These are phyloP conservation scores for Pygoscelis adeliae DNA, from an alignment of 2,113 vertebrate species.

Conservation along the genomic window DNA sequence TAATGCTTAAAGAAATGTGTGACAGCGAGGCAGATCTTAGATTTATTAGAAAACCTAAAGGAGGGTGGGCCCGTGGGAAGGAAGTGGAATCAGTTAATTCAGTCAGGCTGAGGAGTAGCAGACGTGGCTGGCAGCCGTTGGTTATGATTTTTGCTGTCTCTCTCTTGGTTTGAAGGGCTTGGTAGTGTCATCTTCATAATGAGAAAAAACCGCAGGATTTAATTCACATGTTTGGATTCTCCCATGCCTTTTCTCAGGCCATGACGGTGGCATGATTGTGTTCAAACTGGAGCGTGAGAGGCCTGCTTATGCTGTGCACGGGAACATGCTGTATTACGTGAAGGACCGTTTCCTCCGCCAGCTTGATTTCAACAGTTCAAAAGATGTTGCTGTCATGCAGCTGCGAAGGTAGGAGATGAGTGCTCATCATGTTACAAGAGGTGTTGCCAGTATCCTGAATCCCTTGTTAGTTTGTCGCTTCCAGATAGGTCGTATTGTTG, in stretches of 20 bases:
- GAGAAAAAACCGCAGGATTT: background rate
- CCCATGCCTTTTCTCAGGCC: slow-evolving; percentile 67
- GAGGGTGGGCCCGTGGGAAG: background rate
- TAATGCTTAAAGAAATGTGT: background rate
- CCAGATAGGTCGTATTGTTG: fast-evolving
- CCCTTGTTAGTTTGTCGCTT: background rate
- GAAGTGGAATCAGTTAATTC: background rate
- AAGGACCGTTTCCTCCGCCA: slow-evolving; percentile 94
- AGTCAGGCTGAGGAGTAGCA: background rate
- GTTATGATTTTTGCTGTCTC: too few species aligned
- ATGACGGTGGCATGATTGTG: slow-evolving; percentile 96
- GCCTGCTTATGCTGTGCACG: slow-evolving; percentile 92
- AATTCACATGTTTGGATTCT: background rate
- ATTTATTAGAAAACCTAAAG: background rate
- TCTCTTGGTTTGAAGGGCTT: background rate
- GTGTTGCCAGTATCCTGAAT: background rate
- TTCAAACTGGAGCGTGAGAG: slow-evolving; percentile 95
- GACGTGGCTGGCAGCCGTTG: background rate
- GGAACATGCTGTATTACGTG: slow-evolving; percentile 91
- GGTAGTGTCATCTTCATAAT: background rate
- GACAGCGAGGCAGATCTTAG: background rate
- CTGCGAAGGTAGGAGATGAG: slow-evolving; percentile 81
- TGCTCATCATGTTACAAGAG: fast-evolving
- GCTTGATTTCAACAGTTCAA: slow-evolving; percentile 95
- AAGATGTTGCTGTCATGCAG: slow-evolving; percentile 96